Evolutionary conservation across 1,140 invertebrate species (phyloP).

Genomic region (Chionoecetes opilio): DNA sequence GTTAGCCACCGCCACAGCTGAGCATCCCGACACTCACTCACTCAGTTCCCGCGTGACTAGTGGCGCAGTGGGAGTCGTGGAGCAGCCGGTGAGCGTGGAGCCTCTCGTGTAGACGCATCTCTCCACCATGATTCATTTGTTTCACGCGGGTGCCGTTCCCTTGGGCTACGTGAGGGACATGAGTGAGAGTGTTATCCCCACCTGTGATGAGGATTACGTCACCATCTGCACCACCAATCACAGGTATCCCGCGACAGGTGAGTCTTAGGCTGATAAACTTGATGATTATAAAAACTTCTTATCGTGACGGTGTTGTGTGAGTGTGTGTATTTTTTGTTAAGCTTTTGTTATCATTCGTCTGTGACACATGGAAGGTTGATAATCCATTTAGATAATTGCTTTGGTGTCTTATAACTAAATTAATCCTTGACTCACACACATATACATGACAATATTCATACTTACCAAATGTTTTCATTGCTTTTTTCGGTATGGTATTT

Average conservation of each 20-base stretch:
- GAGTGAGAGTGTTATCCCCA: background rate
- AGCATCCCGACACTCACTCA: background rate
- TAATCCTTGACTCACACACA: no score
- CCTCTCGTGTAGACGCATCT: background rate
- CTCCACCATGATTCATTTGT: background rate
- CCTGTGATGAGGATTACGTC: background rate
- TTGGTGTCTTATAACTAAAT: no score
- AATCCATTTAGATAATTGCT: no score
- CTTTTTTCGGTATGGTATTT: no score
- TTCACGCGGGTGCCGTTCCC: background rate
- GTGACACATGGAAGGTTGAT: no score
- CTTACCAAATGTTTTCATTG: no score
- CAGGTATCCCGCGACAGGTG: background rate
- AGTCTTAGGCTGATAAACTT: background rate
- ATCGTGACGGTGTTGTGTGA: no score
- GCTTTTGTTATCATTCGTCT: no score
- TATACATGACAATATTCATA: no score
- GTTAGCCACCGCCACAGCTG: background rate
- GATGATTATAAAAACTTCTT: no score
- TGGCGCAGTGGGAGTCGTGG: background rate
- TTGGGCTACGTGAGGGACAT: background rate
- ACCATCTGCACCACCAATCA: background rate
- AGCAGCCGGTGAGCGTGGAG: background rate
- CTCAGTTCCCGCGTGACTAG: background rate
- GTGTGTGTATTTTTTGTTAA: no score